These are phyloP conservation scores for Opisthograptis luteolata DNA, from an alignment of 2,888 invertebrate species.

Conservation along the genomic window DNA sequence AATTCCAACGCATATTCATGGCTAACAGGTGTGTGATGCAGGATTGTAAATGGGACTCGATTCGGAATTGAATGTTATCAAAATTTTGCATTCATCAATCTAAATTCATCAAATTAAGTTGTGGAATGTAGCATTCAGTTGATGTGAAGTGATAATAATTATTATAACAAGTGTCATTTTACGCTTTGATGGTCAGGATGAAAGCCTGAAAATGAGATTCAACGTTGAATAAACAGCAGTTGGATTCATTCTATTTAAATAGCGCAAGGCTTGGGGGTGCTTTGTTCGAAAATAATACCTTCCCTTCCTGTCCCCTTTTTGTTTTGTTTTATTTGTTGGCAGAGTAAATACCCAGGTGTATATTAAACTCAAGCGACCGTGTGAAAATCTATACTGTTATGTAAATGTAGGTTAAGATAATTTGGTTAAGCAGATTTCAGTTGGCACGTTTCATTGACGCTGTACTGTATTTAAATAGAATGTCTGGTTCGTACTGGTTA, in stretches of 20 bases:
- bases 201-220: slow-evolving; percentile 28
- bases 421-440: slow-evolving; percentile 59
- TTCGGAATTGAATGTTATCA: slow-evolving; percentile 13
- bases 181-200: slow-evolving; percentile 30
- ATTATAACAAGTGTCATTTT: slow-evolving; percentile 22
- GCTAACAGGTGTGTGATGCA: slow-evolving; percentile 5
- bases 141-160: slow-evolving; percentile 8
- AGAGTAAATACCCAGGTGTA: background rate
- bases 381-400: slow-evolving; percentile 19
- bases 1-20: slow-evolving; percentile 15
- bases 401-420: slow-evolving; percentile 55
- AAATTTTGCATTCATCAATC: slow-evolving; percentile 10
- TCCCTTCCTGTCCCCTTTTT: slow-evolving; percentile 29
- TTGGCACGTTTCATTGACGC: slow-evolving; percentile 74
- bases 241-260: slow-evolving; percentile 29
- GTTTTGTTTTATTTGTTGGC: slow-evolving; percentile 16
- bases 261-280: slow-evolving; percentile 33
- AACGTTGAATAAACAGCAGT: slow-evolving; percentile 20
- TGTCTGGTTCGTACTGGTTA: slow-evolving; percentile 52
- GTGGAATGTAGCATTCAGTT: slow-evolving; percentile 15
- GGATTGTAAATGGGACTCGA: slow-evolving; percentile 16
- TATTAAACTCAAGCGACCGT: slow-evolving; percentile 18
- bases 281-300: slow-evolving; percentile 29
- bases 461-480: slow-evolving; percentile 68
- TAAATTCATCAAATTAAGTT: slow-evolving; percentile 12